These are phyloP conservation scores for Trissoscelio sp. DNA, from an alignment of 2,888 invertebrate genomes.

Conservation along the genomic window DNA sequence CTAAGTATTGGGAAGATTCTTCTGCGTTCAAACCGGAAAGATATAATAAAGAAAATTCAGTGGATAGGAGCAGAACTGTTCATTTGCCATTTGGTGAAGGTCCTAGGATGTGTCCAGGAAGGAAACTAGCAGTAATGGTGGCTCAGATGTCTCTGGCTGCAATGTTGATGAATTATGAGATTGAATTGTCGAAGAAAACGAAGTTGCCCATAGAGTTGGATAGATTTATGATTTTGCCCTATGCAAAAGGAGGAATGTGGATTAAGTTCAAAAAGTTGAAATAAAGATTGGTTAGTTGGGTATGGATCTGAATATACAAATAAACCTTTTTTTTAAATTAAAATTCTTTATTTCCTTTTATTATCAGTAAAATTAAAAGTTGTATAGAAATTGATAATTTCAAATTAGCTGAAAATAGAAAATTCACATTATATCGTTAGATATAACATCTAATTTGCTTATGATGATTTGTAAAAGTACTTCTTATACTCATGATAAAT, in stretches of 20 bases:
- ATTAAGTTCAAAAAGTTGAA: conserved; percentile 62
- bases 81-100: conserved; percentile 78
- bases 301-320: too few relatives aligned
- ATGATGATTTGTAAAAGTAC: too few relatives aligned
- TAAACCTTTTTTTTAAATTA: too few relatives aligned
- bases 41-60: conserved; percentile 74
- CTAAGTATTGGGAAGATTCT: conserved; percentile 73
- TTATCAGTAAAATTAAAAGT: too few relatives aligned
- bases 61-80: conserved; percentile 67
- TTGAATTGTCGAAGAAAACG: conserved; percentile 74
- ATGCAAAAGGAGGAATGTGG: conserved; percentile 71
- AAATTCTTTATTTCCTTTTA: too few relatives aligned
- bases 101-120: conserved; percentile 77
- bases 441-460: too few relatives aligned
- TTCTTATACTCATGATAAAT: too few relatives aligned
- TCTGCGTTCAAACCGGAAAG: conserved; percentile 76
- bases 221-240: conserved; percentile 14
- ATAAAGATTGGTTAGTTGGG: too few relatives aligned
- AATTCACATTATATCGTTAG: too few relatives aligned
- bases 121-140: conserved; percentile 73
- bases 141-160: conserved; percentile 72
- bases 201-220: conserved; percentile 70
- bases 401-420: too few relatives aligned
- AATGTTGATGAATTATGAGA: conserved; percentile 70
- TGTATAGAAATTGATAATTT: too few relatives aligned